A percentile compares a stretch with the other conserved stretches of the same genome.
Conservation (phyloP, 2,797 vertebrate species). For the Falco berigora region DNA sequence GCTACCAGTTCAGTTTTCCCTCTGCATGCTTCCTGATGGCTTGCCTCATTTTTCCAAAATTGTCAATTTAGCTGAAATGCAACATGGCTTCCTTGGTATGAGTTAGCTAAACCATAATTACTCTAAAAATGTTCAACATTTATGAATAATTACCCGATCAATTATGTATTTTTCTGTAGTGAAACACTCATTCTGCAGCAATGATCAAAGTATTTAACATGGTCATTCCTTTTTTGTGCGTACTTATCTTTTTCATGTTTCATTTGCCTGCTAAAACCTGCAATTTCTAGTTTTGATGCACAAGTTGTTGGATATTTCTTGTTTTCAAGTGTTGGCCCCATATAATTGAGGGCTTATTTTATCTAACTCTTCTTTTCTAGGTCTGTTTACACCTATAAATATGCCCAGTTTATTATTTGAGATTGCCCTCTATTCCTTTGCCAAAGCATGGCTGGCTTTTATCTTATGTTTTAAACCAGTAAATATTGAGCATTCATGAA, state of each 20-base stretch:
- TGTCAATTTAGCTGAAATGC: background rate
- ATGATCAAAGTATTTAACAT: constrained; percentile 3
- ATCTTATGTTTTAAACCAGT: constrained; percentile 4
- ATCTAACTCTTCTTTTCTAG: constrained; percentile 6
- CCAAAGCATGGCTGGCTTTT: background rate
- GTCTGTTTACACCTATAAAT: constrained; percentile 34
- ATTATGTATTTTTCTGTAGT: background rate
- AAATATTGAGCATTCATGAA: constrained; percentile 8
- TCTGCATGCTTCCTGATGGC: background rate
- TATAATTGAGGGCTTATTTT: constrained; percentile 1
- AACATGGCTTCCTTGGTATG: background rate
- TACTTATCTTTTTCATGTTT: background rate
- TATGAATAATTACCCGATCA: background rate
- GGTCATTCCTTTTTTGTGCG: background rate
- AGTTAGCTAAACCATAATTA: background rate
- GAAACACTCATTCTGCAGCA: background rate
- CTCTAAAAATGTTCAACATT: background rate
- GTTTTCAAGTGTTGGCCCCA: constrained; percentile 33
- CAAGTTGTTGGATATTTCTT: constrained; percentile 41
- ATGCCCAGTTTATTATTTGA: background rate
- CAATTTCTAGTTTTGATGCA: background rate
- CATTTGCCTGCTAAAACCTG: background rate
- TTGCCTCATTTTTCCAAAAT: constrained; percentile 32
- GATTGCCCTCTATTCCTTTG: constrained; percentile 12
- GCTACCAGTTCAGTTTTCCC: background rate